A percentile compares a stretch with the other conserved stretches of the same genome.
phyloP scores from a whole-genome alignment of 1,140 invertebrate genomes.

The Brachionus rubens region DNA sequence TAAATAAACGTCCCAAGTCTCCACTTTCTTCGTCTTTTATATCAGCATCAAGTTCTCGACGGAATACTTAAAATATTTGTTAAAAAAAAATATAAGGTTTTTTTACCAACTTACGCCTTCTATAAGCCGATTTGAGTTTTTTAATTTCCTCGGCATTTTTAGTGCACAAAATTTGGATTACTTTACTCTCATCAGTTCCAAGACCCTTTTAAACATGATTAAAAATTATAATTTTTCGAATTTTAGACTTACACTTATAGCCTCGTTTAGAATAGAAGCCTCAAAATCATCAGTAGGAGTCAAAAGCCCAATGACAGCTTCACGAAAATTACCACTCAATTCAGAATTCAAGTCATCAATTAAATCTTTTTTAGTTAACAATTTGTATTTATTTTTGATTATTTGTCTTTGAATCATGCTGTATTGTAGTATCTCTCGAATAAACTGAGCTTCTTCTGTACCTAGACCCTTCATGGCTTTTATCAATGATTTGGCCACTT shows the following conservation, averaged over 20 bases:
- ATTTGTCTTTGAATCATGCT: constrained; percentile 59
- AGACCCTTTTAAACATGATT: too few relatives aligned
- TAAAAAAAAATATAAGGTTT: too few relatives aligned
- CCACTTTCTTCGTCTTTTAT: too few relatives aligned
- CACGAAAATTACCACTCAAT: constrained; percentile 78
- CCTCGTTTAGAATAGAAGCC: constrained; percentile 48
- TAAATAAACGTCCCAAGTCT: too few relatives aligned
- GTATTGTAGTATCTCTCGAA: constrained; percentile 62
- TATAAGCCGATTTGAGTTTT: too few relatives aligned
- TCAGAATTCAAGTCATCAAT: constrained; percentile 78
- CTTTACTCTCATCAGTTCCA: too few relatives aligned
- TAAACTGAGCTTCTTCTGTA: constrained; percentile 62
- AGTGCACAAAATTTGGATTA: too few relatives aligned
- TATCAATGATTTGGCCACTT: constrained; percentile 55
- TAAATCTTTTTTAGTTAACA: constrained; percentile 55
- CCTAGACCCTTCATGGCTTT: constrained; percentile 61
- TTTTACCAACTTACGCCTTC: too few relatives aligned
- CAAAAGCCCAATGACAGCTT: constrained; percentile 79
- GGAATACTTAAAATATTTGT: too few relatives aligned
- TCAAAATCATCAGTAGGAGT: constrained; percentile 58
- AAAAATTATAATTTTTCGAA: too few relatives aligned
- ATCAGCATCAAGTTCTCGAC: too few relatives aligned
- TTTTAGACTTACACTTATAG: neutral
- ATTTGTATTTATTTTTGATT: constrained; percentile 52
- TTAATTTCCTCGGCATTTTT: too few relatives aligned